Evolutionary conservation across 2,888 invertebrate genomes (phyloP), one percentile per base, ranked within the genome.

Genomic region (Tinea pellionella): DNA sequence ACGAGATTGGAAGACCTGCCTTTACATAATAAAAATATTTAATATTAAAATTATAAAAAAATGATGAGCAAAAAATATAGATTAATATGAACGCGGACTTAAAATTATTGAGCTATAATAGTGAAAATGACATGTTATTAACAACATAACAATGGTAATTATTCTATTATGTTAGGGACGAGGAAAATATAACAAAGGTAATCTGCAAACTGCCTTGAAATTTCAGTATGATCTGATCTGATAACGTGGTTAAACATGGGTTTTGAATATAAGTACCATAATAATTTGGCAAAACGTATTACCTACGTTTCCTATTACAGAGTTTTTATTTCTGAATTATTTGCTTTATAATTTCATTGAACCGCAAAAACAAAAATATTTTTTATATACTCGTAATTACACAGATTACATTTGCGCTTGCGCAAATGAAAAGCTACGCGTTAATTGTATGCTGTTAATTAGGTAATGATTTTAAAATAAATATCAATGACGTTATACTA

Each of bases 201-300:
- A 32, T 57, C 57, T 57, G 57, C 57, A 57, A 30, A 57, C 13
- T 32, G 57, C 57, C 57, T 57, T 57, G 57, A 57, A 57, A 53
- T 53, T n/a, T 57, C 32, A 32, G 57, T 15, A 32, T 30, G 18
- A 57, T 57, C 57, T 19, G 32, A 32, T 57, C 57, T 19, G 32
- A 32, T 57, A 57, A 57, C 32, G 32, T 19, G 55, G 6, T 55
- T 55, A 55, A 55, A 29, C 55, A 19, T 24, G 19, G 55, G 1
- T 4, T 24, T 3, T 24, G 24, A n/a, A n/a, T 18, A 11, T 47
- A 11, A 47, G 13, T 16, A 18, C 8, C 4, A 2, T 18, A 37
- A 47, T 47, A 15, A 9, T 16, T 53, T 53, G 53, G 53, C 24
- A 53, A 53, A 12, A 53, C 53, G 47, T 41, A 13, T 41, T 2